Percentiles rank a stretch among this genome's conserved stretches.
Conservation (phyloP, 2,888 invertebrate species). For the Liodrosophila aerea region DNA sequence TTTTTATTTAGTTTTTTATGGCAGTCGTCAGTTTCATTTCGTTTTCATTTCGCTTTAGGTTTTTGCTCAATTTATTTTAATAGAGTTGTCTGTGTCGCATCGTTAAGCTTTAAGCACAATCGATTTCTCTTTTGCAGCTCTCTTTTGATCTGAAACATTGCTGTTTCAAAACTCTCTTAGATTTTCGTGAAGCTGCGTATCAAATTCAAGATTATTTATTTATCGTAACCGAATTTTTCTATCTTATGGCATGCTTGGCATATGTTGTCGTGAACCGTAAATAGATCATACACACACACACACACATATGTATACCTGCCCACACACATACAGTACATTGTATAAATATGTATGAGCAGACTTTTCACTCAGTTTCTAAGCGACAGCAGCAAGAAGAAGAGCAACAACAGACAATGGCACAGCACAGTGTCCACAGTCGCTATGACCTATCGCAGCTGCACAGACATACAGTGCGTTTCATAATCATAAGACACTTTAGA, state of each 20-base stretch:
- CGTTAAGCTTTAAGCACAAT: constrained; percentile 21
- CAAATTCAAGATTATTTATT: neutral
- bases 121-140: constrained; percentile 7
- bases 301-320: neutral
- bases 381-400: constrained; percentile 20
- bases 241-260: constrained; percentile 11
- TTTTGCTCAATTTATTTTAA: constrained; percentile 54
- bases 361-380: constrained; percentile 34
- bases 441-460: no score
- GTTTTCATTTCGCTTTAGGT: constrained; percentile 43
- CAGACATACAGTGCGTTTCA: no score
- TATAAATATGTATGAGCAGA: constrained; percentile 1
- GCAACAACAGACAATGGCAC: no score
- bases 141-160: neutral
- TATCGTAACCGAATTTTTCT: neutral
- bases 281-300: constrained; percentile 24
- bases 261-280: constrained; percentile 13
- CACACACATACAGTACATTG: neutral
- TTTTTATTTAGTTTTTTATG: constrained; percentile 17
- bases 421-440: no score
- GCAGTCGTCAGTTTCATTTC: constrained; percentile 12
- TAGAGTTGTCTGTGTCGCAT: constrained; percentile 53
- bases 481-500: no score
- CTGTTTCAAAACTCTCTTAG: neutral
- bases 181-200: no score